Evolutionary conservation across 2,888 invertebrate genomes (phyloP), one percentile per base, ranked within the genome.

Genomic region (Seira sanloemensis): DNA sequence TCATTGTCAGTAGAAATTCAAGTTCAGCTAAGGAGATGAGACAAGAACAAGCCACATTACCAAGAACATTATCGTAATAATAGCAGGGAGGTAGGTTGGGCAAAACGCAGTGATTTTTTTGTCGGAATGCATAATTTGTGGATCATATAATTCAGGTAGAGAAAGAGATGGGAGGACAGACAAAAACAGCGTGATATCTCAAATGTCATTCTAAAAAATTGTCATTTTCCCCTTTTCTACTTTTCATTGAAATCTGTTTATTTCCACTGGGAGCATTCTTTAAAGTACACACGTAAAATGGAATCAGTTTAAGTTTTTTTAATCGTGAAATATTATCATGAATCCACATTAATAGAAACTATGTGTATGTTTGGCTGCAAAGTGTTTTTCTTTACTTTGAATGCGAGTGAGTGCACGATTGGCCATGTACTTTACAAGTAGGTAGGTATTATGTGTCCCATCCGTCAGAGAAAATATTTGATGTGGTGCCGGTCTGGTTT

Each of bases 121-220:
- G 78, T 84, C 78, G 78, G 83, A 84, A 84, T 84, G 80, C 80
- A 84, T 86, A 86, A 86, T 86, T 86, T 86, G 84, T 84, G 84
- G 80, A 80, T 86, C 84, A 80, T 86, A 86, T 84, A 86, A 86
- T 86, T 84, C 78, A 84, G 84, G 62, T 78, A 68, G 81, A 37
- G 75, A 78, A 24, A 81, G 65, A 69, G 72, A 74, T 84, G 82
- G 77, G 75, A 78, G 84, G 80, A 80, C 77, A 84, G 78, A 86
- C 71, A 77, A 72, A 84, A 80, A 77, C 86, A 86, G 86, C 86
- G 80, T 86, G 86, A 79, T 80, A 75, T 80, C 86, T 77, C 78
- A 79, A 86, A 86, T 86, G 84, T 86, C 86, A 84, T 86, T 81
- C 81, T 86, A 83, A 37, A 37, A 37, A 86, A 86, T 86, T 84